Evolutionary conservation across 1,140 invertebrate genomes (phyloP).

Genomic region (Artemia franciscana): DNA sequence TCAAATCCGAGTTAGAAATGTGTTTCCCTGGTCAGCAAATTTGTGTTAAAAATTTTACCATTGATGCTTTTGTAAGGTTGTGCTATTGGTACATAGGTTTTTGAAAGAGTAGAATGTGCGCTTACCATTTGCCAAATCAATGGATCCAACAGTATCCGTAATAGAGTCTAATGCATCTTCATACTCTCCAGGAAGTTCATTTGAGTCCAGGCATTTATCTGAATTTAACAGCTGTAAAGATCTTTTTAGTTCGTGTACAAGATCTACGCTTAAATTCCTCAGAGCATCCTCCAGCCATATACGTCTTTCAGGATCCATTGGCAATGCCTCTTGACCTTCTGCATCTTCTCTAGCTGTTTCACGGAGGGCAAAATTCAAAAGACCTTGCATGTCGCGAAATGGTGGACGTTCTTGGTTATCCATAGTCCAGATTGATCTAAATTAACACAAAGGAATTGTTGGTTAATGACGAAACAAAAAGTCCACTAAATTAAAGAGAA

Average conservation of each 20-base stretch:
- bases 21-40: too few relatives aligned
- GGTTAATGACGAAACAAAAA: too few relatives aligned
- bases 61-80: background rate
- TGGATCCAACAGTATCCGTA: constrained; percentile 35
- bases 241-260: constrained; percentile 33
- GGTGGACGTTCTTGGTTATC: constrained; percentile 18
- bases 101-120: constrained; percentile 4
- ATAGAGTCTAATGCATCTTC: constrained; percentile 32
- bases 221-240: constrained; percentile 30
- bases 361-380: constrained; percentile 36
- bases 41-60: too few relatives aligned
- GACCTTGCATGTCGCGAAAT: constrained; percentile 26
- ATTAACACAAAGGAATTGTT: too few relatives aligned
- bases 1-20: too few relatives aligned
- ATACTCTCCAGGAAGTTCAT: constrained; percentile 27
- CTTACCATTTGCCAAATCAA: constrained; percentile 44
- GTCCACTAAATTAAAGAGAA: too few relatives aligned
- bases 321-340: constrained; percentile 20
- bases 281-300: constrained; percentile 41
- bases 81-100: background rate
- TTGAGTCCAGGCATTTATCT: constrained; percentile 25
- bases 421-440: constrained; percentile 3
- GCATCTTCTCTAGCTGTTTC: constrained; percentile 31
- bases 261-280: constrained; percentile 34
- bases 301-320: constrained; percentile 36